phyloP scores from a whole-genome alignment of 2,797 vertebrate species.

The Hippocampus kuda region DNA sequence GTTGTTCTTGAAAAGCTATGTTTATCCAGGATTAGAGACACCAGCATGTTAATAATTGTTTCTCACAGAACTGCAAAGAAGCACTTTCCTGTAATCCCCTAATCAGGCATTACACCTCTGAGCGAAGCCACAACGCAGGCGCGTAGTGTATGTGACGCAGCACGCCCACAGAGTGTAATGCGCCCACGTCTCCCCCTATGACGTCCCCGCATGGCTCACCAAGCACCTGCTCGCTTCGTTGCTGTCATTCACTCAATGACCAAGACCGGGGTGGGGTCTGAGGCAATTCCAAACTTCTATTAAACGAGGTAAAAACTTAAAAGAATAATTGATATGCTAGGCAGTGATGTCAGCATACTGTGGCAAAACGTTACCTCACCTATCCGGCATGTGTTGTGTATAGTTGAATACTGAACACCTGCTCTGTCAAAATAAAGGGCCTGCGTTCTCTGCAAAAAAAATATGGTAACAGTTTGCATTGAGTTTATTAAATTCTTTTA shows the following conservation, averaged over 20 bases:
- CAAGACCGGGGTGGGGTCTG: background rate
- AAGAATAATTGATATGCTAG: too few relatives aligned
- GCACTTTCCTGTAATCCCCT: conserved; percentile 81
- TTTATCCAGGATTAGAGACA: conserved; percentile 85
- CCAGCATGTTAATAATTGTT: conserved; percentile 85
- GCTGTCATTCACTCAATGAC: conserved; percentile 4
- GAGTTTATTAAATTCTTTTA: too few relatives aligned
- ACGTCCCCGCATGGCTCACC: conserved; percentile 35
- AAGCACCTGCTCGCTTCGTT: conserved; percentile 32
- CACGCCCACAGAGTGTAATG: conserved; percentile 46
- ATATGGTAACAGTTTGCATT: too few relatives aligned
- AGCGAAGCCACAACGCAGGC: conserved; percentile 71
- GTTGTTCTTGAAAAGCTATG: conserved; percentile 82
- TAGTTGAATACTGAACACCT: too few relatives aligned
- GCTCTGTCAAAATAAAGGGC: too few relatives aligned
- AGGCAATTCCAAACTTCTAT: background rate
- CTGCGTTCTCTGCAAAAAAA: too few relatives aligned
- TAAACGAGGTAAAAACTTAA: background rate
- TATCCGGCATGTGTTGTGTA: too few relatives aligned
- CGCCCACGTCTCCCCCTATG: conserved; percentile 37
- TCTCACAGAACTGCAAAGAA: conserved; percentile 81
- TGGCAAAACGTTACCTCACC: background rate
- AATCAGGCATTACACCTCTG: conserved; percentile 85
- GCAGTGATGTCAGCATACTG: background rate
- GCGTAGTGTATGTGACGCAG: conserved; percentile 54